These are phyloP conservation scores for Hippolais icterina DNA, from an alignment of 2,113 vertebrate species.

Conservation along the genomic window DNA sequence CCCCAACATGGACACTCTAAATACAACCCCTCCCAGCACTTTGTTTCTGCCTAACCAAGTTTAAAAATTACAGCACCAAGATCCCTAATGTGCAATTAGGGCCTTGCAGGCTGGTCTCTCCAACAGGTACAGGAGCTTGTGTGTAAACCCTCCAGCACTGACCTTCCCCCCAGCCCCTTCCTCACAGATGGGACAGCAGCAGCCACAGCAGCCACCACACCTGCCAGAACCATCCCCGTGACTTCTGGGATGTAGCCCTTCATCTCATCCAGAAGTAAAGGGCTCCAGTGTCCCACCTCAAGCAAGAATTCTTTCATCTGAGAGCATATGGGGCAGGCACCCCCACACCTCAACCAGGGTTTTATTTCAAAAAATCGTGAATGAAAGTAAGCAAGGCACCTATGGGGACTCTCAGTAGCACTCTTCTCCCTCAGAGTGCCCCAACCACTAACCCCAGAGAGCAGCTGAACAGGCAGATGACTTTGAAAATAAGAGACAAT, in stretches of 20 bases:
- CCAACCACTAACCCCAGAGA: background rate
- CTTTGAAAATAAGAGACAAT: background rate
- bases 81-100: background rate
- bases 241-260: background rate
- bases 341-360: background rate
- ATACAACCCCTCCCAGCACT: background rate
- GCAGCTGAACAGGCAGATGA: background rate
- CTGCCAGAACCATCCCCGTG: background rate
- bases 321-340: background rate
- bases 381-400: background rate
- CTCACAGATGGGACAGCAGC: accelerated
- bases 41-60: conserved; percentile 1
- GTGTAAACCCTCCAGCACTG: background rate
- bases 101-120: background rate
- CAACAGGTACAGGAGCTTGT: background rate
- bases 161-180: background rate
- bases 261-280: background rate
- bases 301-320: background rate
- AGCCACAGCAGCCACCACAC: background rate
- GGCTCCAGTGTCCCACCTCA: background rate
- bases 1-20: background rate
- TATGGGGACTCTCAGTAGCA: accelerated
- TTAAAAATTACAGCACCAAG: background rate
- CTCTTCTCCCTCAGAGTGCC: background rate
- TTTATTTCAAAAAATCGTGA: background rate